Evolutionary conservation across 2,797 vertebrate species (phyloP).

Genomic region (Eidolon dupreanum): DNA sequence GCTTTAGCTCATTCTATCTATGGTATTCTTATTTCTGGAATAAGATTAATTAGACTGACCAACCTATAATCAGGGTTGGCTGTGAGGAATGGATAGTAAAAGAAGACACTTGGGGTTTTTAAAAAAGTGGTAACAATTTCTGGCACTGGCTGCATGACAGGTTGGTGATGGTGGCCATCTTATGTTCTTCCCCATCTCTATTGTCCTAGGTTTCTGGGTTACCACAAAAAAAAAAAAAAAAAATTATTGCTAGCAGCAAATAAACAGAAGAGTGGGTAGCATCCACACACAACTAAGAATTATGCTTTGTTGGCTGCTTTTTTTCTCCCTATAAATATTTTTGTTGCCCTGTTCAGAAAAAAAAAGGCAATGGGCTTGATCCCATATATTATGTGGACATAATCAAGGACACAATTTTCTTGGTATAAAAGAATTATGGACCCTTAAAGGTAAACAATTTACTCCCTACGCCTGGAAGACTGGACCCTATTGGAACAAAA

Average conservation of each 20-base stretch:
- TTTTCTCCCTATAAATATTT: background rate
- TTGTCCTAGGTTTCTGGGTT: background rate
- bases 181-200: background rate
- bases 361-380: background rate
- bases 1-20: background rate
- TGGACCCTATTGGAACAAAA: background rate
- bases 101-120: background rate
- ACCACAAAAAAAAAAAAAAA: background rate
- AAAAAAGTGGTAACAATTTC: background rate
- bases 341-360: background rate
- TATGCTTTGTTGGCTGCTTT: constrained; percentile 3
- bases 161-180: background rate
- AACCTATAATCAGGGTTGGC: background rate
- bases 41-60: background rate
- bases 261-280: background rate
- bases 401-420: constrained; percentile 12
- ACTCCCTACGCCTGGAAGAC: background rate
- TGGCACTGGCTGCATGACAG: background rate
- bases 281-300: background rate
- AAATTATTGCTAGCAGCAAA: background rate
- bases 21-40: background rate
- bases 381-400: background rate
- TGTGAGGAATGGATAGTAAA: background rate
- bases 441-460: background rate
- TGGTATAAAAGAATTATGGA: constrained; percentile 19